Base-by-base conservation (phyloP, 2,797 vertebrate genomes). In the Typhlichthys subterraneus region DNA sequence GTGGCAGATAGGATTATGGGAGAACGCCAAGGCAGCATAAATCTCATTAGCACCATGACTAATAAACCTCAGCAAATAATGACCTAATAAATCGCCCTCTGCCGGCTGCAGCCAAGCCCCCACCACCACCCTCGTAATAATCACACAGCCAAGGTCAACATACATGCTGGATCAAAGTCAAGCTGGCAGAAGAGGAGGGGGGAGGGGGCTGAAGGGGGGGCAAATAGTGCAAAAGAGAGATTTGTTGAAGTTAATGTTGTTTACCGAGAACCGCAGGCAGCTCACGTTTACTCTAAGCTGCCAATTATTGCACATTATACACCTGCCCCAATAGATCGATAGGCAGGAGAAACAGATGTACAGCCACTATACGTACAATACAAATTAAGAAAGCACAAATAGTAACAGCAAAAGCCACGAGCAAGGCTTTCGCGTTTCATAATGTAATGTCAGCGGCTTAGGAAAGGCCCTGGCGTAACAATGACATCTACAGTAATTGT, bases 31-130 rank as follows among this genome's bases (percentile, higher is more conserved):
- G 45, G 23, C 65, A 23, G 57, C 4, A 68, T 77, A 79, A 79
- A 86, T 88, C 76, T 73, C 78, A 83, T 87, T 72, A 76, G 56
- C 50, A 45, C 75, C 38, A 69, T 75, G 75, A 74, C 77, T 73
- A 80, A 78, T 80, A 83, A 82, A 69, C 53, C 56, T 1, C 38
- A 17, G 59, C 70, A 64, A 81, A 71, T 63, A 67, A 59, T 23
- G 53, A 79, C 73, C 78, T 70, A 72, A 67, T 63, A 78, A 75
- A 71, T 67, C 70, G 13, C 31, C 50, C 31, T 74, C 67, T 75
- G 58, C 33, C 45, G 52, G 53, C 67, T 42, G 56, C 67, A 45
- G 57, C 69, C 13, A 4, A 12, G 59, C 65, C 61, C 66, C 12
- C 4, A 29, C 52, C 9, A 6, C 15, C 49, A 2, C 10, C 14